A percentile compares a stretch with the other conserved stretches of the same genome.
Evolutionary conservation across 2,113 vertebrate genomes (phyloP).

Genomic region (Peucedramus taeniatus): DNA sequence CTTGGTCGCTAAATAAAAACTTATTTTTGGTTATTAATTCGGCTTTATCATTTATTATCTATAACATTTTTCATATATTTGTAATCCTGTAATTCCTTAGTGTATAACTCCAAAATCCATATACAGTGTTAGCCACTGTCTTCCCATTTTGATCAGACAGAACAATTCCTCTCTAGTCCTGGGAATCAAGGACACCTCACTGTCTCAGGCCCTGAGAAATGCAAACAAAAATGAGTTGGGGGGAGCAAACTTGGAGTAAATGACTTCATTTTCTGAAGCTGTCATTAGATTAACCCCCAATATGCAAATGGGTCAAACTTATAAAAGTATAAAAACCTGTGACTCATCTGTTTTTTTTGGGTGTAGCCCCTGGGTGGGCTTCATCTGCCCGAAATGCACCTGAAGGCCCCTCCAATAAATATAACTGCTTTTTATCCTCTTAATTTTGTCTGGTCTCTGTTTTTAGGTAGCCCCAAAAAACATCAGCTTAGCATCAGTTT

Average conservation of each 20-base stretch:
- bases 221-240: neutral
- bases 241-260: neutral
- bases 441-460: neutral
- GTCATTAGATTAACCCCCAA: neutral
- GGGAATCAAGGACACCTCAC: neutral
- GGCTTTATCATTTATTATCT: no score
- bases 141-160: neutral
- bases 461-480: neutral
- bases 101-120: neutral
- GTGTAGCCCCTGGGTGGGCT: neutral
- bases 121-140: neutral
- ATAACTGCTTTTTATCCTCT: no score
- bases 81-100: neutral
- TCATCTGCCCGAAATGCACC: rapidly evolving
- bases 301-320: neutral
- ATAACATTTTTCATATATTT: neutral
- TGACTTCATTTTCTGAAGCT: neutral
- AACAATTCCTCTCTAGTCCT: neutral
- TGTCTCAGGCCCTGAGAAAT: neutral
- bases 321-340: neutral
- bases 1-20: no score
- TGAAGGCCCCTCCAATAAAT: neutral
- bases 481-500: neutral
- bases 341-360: rapidly evolving
- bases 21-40: no score